These are phyloP conservation scores for Gymnorhina tibicen DNA, from an alignment of 2,113 vertebrate species.

Conservation along the genomic window DNA sequence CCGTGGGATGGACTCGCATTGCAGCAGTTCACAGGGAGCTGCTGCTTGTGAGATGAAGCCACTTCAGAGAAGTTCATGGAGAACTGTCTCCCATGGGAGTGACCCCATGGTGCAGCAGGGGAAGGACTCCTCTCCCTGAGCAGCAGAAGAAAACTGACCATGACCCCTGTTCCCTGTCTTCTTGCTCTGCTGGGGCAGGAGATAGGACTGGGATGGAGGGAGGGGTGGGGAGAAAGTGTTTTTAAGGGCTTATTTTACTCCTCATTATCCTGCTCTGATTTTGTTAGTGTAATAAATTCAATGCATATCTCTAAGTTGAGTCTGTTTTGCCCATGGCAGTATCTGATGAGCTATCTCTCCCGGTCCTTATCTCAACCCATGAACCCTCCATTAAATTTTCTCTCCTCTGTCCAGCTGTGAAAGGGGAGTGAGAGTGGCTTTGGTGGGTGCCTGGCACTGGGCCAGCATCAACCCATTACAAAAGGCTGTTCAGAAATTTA, in stretches of 20 bases:
- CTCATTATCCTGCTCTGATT: not conserved
- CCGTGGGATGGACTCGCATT: rapidly evolving
- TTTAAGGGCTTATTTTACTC: not conserved
- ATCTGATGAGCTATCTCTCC: not conserved
- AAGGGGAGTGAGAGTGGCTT: not conserved
- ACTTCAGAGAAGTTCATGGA: rapidly evolving
- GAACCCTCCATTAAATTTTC: not conserved
- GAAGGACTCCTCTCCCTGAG: not conserved
- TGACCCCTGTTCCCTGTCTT: not conserved
- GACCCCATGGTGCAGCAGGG: rapidly evolving
- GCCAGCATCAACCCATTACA: not conserved
- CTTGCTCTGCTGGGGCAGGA: rapidly evolving
- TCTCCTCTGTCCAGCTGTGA: not conserved
- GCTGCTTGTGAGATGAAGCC: not conserved
- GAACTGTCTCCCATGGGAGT: not conserved
- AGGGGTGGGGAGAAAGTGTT: not conserved
- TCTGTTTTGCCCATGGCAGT: rapidly evolving
- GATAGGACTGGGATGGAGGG: not conserved
- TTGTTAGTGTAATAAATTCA: not conserved
- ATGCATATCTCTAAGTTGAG: not conserved
- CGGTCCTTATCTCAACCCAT: not conserved
- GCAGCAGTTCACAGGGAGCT: not conserved
- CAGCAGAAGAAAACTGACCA: not conserved
- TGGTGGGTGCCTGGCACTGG: not conserved
- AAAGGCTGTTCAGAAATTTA: not conserved